phyloP scores from a whole-genome alignment of 1,140 invertebrate genomes.

The Leptinotarsa defecta region DNA sequence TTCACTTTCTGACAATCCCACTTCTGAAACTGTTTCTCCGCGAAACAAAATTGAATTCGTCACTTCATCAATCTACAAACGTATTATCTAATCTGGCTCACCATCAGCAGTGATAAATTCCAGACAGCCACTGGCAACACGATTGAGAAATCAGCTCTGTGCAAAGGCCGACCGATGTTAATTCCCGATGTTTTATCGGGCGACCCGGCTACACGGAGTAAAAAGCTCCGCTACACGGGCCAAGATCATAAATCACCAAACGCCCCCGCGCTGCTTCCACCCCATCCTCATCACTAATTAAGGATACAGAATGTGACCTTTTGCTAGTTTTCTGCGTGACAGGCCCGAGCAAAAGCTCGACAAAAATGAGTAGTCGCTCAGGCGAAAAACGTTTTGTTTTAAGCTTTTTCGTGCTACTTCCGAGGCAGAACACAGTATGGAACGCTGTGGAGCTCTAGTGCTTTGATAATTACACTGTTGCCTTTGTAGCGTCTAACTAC shows the following conservation, averaged over 20 bases:
- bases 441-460: too few relatives aligned
- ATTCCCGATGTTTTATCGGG: constrained; percentile 20
- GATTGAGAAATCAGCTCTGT: constrained; percentile 11
- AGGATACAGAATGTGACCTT: constrained; percentile 27
- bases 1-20: too few relatives aligned
- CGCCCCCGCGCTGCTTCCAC: not conserved
- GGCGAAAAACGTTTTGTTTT: too few relatives aligned
- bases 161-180: constrained; percentile 13
- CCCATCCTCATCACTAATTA: constrained; percentile 21
- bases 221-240: constrained; percentile 15
- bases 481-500: too few relatives aligned
- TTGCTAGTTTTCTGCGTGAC: constrained; percentile 12
- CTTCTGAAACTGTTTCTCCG: too few relatives aligned
- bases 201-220: constrained; percentile 16
- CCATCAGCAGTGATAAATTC: not conserved
- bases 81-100: not conserved
- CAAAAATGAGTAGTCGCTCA: not conserved
- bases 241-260: constrained; percentile 19
- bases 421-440: too few relatives aligned
- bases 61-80: too few relatives aligned
- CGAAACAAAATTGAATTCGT: too few relatives aligned
- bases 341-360: not conserved
- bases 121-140: not conserved
- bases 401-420: too few relatives aligned
- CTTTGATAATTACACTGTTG: too few relatives aligned